phyloP scores from a whole-genome alignment of 2,888 invertebrate genomes.

The Stratiomys singularior region DNA sequence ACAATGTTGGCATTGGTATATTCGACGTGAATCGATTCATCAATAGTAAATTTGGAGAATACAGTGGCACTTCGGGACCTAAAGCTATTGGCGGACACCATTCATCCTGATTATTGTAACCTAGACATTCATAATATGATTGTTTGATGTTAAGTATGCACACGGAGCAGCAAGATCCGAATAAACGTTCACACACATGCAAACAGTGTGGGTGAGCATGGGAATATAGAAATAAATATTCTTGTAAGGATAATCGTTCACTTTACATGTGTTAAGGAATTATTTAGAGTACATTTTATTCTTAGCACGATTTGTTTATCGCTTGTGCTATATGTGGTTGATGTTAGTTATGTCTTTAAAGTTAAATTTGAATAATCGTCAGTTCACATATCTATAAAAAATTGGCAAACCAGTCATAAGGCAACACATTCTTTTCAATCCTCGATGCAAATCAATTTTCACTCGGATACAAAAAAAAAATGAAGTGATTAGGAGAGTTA shows the following conservation, averaged over 20 bases:
- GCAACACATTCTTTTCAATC: no score
- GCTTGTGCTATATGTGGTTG: no score
- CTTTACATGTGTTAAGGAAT: no score
- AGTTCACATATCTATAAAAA: no score
- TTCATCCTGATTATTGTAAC: slow-evolving; percentile 61
- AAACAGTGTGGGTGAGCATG: slow-evolving; percentile 42
- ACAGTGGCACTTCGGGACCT: slow-evolving; percentile 60
- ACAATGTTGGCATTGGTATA: slow-evolving; percentile 83
- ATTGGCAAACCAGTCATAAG: no score
- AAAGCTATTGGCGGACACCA: slow-evolving; percentile 60
- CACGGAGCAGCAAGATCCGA: not conserved
- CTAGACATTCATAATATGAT: slow-evolving; percentile 51
- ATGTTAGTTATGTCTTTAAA: no score
- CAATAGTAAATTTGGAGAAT: slow-evolving; percentile 63
- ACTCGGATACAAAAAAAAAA: no score
- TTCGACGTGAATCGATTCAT: slow-evolving; percentile 63
- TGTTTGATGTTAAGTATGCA: not conserved
- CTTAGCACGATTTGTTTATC: no score
- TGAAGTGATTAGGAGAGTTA: no score
- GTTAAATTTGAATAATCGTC: no score
- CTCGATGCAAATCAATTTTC: no score
- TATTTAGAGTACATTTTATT: no score
- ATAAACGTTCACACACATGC: slow-evolving; percentile 33
- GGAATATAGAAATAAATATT: slow-evolving; percentile 22
- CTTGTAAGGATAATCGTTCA: not conserved